A percentile compares a stretch with the other conserved stretches of the same genome.
These are phyloP conservation scores for Amniataba percoides DNA, from an alignment of 2,797 vertebrate species.

Conservation along the genomic window DNA sequence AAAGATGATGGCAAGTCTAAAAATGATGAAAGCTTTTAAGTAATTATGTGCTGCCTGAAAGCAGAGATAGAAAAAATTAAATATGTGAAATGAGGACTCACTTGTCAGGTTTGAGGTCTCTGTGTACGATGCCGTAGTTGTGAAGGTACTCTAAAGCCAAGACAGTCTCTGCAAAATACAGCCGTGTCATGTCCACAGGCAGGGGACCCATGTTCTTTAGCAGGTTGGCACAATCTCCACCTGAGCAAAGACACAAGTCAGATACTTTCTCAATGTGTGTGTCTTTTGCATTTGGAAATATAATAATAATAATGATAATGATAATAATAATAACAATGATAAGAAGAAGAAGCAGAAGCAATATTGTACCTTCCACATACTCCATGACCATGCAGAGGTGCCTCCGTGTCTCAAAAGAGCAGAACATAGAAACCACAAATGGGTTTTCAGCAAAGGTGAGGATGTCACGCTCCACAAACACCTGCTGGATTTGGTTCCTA, in stretches of 20 bases:
- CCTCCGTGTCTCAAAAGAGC: constrained; percentile 90
- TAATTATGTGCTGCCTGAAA: constrained; percentile 6
- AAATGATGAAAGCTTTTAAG: constrained; percentile 45
- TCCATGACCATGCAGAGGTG: constrained; percentile 98
- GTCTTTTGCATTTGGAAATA: background rate
- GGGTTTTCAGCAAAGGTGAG: constrained; percentile 96
- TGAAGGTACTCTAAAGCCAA: constrained; percentile 94
- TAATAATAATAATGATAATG: no score
- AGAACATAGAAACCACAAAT: constrained; percentile 90
- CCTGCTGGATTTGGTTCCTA: constrained; percentile 96
- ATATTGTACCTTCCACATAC: constrained; percentile 95
- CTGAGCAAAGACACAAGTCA: constrained; percentile 69
- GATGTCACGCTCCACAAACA: constrained; percentile 95
- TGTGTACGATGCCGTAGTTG: constrained; percentile 94
- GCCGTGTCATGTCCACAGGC: constrained; percentile 94
- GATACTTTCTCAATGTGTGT: background rate
- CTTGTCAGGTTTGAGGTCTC: constrained; percentile 97
- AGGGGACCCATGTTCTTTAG: constrained; percentile 95
- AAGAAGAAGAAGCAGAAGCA: no score
- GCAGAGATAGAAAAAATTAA: background rate
- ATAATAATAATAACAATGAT: no score
- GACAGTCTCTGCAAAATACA: constrained; percentile 97
- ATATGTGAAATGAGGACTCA: constrained; percentile 75
- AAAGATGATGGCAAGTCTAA: constrained; percentile 18
- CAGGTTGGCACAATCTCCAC: constrained; percentile 94